phyloP scores from a whole-genome alignment of 2,797 vertebrate genomes.

The Gambelia wislizenii region DNA sequence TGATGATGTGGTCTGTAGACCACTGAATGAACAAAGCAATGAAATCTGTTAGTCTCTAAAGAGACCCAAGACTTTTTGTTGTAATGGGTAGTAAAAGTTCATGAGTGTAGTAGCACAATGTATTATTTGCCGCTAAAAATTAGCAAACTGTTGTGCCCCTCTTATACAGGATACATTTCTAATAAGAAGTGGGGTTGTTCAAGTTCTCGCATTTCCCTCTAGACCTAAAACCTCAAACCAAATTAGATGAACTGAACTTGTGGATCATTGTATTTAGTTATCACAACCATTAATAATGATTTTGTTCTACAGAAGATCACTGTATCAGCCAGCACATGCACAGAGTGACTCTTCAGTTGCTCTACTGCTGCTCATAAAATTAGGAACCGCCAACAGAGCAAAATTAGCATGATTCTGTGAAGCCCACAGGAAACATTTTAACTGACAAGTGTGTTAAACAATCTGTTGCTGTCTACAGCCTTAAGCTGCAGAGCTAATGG shows the following conservation, averaged over 20 bases:
- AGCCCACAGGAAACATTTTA: conserved; percentile 29
- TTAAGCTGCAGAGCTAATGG: conserved; percentile 17
- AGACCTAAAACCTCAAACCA: neutral
- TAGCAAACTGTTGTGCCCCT: neutral
- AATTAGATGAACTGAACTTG: neutral
- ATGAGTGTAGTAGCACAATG: neutral
- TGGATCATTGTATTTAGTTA: conserved; percentile 11
- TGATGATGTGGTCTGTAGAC: neutral
- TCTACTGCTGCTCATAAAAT: conserved; percentile 13
- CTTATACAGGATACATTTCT: neutral
- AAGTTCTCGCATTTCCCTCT: neutral
- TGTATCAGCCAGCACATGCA: neutral
- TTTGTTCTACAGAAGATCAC: neutral
- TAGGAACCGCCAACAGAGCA: conserved; percentile 16
- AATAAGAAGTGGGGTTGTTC: neutral
- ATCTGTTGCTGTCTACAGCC: neutral
- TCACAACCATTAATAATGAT: neutral
- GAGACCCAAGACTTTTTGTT: neutral
- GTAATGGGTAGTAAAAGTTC: neutral
- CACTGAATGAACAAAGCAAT: neutral
- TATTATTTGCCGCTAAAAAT: neutral
- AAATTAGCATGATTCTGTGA: conserved; percentile 17
- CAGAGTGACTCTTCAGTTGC: conserved; percentile 11
- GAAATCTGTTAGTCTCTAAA: neutral
- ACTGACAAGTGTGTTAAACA: conserved; percentile 32